These are phyloP conservation scores for Cerceris ruficornis DNA, from an alignment of 2,888 invertebrate species.

Conservation along the genomic window DNA sequence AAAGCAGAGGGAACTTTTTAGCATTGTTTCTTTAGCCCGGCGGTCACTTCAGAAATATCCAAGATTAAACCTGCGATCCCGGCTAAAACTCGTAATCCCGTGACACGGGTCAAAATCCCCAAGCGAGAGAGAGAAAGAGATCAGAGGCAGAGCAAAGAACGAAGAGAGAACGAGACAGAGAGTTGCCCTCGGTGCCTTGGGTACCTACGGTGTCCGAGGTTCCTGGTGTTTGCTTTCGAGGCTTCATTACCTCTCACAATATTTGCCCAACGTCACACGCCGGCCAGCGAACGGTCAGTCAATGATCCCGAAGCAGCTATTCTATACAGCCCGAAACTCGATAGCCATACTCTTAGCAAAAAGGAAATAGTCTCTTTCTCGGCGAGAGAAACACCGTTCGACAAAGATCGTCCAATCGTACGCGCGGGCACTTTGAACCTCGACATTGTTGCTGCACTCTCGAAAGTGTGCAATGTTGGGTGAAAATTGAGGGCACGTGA, in stretches of 20 bases:
- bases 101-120: conserved; percentile 75
- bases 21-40: conserved; percentile 5
- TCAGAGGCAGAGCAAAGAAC: no score
- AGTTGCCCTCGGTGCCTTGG: conserved; percentile 53
- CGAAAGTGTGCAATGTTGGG: no score
- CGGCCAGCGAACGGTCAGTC: conserved; percentile 69
- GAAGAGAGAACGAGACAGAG: conserved; percentile 18
- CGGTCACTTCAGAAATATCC: conserved; percentile 57
- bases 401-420: no score
- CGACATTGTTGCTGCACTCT: no score
- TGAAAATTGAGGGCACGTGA: no score
- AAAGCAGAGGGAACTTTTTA: not conserved
- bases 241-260: conserved; percentile 81
- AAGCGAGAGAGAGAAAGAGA: not conserved
- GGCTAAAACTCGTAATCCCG: conserved; percentile 73
- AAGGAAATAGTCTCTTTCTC: conserved; percentile 1
- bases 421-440: no score
- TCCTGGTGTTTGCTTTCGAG: conserved; percentile 75
- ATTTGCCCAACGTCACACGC: conserved; percentile 78
- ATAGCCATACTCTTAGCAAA: conserved; percentile 20
- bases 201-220: conserved; percentile 52
- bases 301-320: conserved; percentile 66
- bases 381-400: no score
- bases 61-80: conserved; percentile 70
- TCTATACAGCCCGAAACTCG: conserved; percentile 41